A percentile compares a stretch with the other conserved stretches of the same genome.
Evolutionary conservation across 2,888 invertebrate genomes (phyloP).

Genomic region (Drosophila ezoana): DNA sequence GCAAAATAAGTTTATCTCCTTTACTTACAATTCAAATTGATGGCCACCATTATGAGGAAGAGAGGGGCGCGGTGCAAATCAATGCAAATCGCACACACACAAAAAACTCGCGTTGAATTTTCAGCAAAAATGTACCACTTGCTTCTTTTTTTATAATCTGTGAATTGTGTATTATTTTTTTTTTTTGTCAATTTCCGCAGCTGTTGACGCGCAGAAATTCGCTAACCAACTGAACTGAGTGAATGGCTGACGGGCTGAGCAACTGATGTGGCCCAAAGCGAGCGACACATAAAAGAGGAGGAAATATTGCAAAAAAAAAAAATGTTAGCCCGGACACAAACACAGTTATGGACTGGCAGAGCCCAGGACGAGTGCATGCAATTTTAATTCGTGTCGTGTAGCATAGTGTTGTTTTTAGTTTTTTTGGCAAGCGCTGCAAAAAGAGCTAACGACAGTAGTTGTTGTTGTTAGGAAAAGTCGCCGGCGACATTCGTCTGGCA

Average conservation of each 20-base stretch:
- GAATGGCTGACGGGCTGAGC: slow-evolving; percentile 40
- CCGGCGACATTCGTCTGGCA: slow-evolving; percentile 43
- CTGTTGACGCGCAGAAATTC: slow-evolving; percentile 66
- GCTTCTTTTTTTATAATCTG: not conserved
- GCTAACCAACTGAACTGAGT: slow-evolving; percentile 59
- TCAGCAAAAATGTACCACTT: slow-evolving; percentile 1
- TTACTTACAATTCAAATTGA: slow-evolving; percentile 71
- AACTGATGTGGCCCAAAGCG: slow-evolving; percentile 31
- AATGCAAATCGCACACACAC: slow-evolving; percentile 29
- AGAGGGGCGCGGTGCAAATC: slow-evolving; percentile 12
- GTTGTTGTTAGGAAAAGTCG: slow-evolving; percentile 44
- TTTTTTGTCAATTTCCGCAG: slow-evolving; percentile 23
- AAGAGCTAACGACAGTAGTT: slow-evolving; percentile 21
- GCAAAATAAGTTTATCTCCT: slow-evolving; percentile 2
- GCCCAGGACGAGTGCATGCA: slow-evolving; percentile 29
- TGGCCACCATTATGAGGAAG: slow-evolving; percentile 64
- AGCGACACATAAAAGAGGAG: slow-evolving; percentile 36
- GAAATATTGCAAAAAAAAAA: slow-evolving; percentile 25
- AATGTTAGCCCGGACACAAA: slow-evolving; percentile 37
- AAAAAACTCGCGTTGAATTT: slow-evolving; percentile 22
- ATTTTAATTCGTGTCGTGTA: slow-evolving; percentile 59
- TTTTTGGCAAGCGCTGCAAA: slow-evolving; percentile 58
- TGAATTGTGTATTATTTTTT: not conserved
- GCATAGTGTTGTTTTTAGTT: slow-evolving; percentile 41
- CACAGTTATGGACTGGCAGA: slow-evolving; percentile 9